Percentiles rank a stretch among this genome's conserved stretches.
These are phyloP conservation scores for Antheraea assamensis DNA, from an alignment of 2,888 invertebrate genomes.

Conservation along the genomic window DNA sequence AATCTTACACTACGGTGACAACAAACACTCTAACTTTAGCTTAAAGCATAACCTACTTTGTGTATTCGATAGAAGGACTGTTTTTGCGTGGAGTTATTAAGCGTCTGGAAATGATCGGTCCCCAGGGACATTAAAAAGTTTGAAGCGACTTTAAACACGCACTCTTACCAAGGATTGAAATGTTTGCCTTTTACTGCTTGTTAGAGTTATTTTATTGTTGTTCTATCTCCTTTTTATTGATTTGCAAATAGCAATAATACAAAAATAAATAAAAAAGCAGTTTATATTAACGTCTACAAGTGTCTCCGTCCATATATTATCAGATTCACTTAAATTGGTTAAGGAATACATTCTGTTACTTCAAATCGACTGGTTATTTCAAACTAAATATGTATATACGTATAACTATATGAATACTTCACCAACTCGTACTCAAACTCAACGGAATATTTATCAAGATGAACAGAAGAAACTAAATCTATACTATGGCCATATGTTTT, in stretches of 20 bases:
- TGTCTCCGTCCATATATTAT: background rate
- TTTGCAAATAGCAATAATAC: background rate
- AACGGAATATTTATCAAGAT: background rate
- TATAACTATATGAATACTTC: background rate
- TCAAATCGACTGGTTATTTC: background rate
- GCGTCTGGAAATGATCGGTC: conserved; percentile 2
- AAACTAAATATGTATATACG: background rate
- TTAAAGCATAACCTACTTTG: conserved; percentile 35
- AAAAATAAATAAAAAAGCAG: background rate
- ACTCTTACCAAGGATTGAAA: background rate
- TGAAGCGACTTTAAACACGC: conserved; percentile 14
- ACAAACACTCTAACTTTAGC: conserved; percentile 38
- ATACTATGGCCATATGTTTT: background rate
- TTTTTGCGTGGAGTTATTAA: conserved; percentile 43
- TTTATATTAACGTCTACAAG: background rate
- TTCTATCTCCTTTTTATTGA: conserved; percentile 1
- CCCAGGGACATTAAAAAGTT: conserved; percentile 19
- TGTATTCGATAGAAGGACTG: conserved; percentile 30
- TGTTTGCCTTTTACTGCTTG: conserved; percentile 12
- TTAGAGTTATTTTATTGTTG: conserved; percentile 15
- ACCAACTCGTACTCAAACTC: background rate
- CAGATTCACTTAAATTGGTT: background rate
- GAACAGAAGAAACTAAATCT: background rate
- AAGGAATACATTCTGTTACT: background rate
- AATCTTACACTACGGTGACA: conserved; percentile 70